These are phyloP conservation scores for Bucorvus abyssinicus DNA, from an alignment of 2,797 vertebrate genomes.

Conservation along the genomic window DNA sequence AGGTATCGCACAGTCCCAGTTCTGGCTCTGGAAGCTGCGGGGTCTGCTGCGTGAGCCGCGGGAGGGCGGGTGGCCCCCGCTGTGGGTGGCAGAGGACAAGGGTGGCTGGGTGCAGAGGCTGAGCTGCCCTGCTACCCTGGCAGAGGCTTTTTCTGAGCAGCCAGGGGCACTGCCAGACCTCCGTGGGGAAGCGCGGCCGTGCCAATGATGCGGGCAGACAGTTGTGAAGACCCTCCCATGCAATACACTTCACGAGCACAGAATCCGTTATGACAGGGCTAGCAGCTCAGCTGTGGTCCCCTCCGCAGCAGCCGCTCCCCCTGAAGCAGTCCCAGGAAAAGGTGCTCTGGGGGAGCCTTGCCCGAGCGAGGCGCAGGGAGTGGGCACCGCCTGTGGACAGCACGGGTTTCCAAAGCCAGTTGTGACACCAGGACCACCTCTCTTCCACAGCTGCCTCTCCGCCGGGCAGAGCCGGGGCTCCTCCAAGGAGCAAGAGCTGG, in stretches of 20 bases:
- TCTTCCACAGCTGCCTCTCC: background rate
- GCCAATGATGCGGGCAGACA: background rate
- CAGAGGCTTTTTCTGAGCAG: background rate
- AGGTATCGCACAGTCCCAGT: background rate
- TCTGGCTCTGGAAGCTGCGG: background rate
- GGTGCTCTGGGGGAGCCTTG: background rate
- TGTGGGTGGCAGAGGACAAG: background rate
- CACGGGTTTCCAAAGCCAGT: background rate
- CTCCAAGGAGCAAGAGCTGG: background rate
- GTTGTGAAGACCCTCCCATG: background rate
- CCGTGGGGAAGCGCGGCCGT: background rate
- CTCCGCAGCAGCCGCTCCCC: background rate
- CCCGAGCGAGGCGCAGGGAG: background rate
- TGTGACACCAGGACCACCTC: background rate
- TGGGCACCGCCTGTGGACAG: background rate
- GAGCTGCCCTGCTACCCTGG: background rate
- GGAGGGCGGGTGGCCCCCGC: background rate
- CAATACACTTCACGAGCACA: background rate
- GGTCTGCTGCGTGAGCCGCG: background rate
- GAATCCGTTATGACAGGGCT: background rate
- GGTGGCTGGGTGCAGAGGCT: background rate
- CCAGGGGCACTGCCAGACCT: background rate
- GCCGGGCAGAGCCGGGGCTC: background rate
- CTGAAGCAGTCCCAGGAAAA: background rate
- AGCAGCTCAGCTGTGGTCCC: background rate